Evolutionary conservation across 2,797 vertebrate species (phyloP), one percentile per base, ranked within the genome.

Genomic region (Myotis planiceps): DNA sequence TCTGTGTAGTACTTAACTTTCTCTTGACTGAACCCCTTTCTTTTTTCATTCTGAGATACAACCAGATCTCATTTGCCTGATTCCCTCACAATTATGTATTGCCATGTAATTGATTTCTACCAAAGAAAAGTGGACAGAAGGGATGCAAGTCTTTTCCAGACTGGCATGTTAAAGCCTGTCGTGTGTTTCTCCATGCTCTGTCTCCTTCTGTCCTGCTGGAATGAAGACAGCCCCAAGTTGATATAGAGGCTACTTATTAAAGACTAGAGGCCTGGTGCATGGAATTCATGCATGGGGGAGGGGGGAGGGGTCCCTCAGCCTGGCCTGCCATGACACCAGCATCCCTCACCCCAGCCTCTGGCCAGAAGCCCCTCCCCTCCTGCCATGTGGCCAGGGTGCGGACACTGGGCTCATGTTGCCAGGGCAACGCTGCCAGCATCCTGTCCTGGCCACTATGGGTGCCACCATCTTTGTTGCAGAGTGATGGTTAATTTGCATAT

Each of bases 381-480:
- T 13, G 45, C 45, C 13, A 0, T 45, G 45, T 0, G 12, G 45
- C 45, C 13, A 2, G 45, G 45, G 12, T 3, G 2, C 0, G 45
- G 45, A 45, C 3, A 0, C 45, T 45, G 45, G 10, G 0, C 45
- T 45, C 45, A 13, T 45, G 45, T 45, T 45, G 45, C 45, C 45
- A 45, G 45, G 45, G 12, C 45, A 45, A 14, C 4, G 45, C 12
- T 3, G 3, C 45, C 45, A 45, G 45, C 45, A 45, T 45, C 45
- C 45, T 13, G 12, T 45, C 45, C 45, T 45, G 45, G 12, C 12
- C 45, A 45, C 45, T 45, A 14, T 45, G 45, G 45, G 45, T 0
- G 12, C 45, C 3, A 13, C 12, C 45, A 45, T 13, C 45, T 45
- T 45, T 45, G 3, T 45, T 4, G 3, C 13, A 13, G 45, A 4